Base-by-base conservation (phyloP, 2,113 vertebrate species). In the Junco hyemalis region DNA sequence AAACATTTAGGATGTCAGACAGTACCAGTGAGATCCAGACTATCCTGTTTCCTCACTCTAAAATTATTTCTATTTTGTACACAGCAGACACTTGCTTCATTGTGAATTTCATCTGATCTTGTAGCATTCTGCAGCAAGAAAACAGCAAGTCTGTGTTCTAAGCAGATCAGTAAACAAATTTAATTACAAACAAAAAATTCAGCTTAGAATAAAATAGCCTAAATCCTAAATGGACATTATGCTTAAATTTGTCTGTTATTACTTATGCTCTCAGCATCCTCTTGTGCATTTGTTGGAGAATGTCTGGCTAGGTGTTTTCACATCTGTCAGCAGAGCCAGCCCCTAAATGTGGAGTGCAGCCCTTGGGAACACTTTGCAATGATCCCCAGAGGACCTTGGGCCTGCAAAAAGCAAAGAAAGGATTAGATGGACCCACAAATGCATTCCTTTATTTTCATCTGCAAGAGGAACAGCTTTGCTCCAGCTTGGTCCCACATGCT, bases 281-380 rank as follows among this genome's bases (percentile, higher is more conserved):
- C 63, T 17, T 88, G 57, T 92, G 82, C 36, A 63, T 94, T 95
- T 82, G 31, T 60, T 81, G 64, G 60, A 56, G 93, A 93, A 47
- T 80, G 64, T 93, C 88, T 96, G 91, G 86, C 92, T 96, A 57
- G 92, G 64, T 92, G 71, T 94, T 94, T 92, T 76, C 93, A 95
- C 81, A 79, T 94, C 95, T 97, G 92, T 94, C 94, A 81, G 90
- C 54, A 96, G 85, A 97, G 66, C 31, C 78, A 93, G 86, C 35
- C 64, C 96, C 87, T 95, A 96, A 96, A 97, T 86, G 85, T 26
- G 68, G 93, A 97, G 81, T 86, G 50, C 88, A 95, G 92, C 87
- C 79, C 94, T 91, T 76, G 95, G 80, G 81, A 96, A 87, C 28
- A 69, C 53, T 96, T 86, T 79, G 56, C 94, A 85, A 84, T 70